Percentiles rank a stretch among this genome's conserved stretches.
Conservation (phyloP, 2,113 vertebrate genomes). For the Sturnus vulgaris region DNA sequence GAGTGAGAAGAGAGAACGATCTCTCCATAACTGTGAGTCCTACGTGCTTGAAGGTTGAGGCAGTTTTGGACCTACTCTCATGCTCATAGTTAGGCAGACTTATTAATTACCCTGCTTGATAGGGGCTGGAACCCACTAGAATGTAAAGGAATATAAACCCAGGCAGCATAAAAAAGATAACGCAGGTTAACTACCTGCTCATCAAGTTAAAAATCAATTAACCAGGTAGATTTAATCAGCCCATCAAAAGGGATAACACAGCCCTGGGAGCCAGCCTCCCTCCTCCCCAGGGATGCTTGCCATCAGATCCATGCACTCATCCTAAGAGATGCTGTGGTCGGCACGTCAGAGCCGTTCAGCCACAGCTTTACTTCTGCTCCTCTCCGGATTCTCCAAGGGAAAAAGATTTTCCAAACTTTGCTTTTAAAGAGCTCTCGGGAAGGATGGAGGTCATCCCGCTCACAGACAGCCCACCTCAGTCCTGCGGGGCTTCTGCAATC, state of each 20-base stretch:
- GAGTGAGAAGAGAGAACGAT: accelerated
- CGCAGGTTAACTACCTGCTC: not conserved
- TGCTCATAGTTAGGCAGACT: not conserved
- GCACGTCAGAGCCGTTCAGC: accelerated
- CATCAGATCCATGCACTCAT: accelerated
- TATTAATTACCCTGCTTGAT: not conserved
- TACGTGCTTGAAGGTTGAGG: not conserved
- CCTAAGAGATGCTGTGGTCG: accelerated
- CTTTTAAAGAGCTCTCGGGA: accelerated
- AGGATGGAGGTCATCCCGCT: accelerated
- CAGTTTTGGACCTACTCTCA: not conserved
- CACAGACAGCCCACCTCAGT: not conserved
- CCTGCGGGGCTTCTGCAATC: not conserved
- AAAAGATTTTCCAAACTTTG: not conserved
- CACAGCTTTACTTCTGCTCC: not conserved
- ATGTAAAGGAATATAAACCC: not conserved
- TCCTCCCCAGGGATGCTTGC: not conserved
- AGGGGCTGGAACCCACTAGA: not conserved
- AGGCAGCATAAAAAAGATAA: not conserved
- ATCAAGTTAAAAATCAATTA: not conserved
- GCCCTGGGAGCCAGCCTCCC: not conserved
- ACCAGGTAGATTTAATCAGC: not conserved
- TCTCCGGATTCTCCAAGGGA: not conserved
- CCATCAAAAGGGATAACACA: not conserved
- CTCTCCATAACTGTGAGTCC: not conserved